Evolutionary conservation across 2,888 invertebrate genomes (phyloP).

Genomic region (Taenaris catops): DNA sequence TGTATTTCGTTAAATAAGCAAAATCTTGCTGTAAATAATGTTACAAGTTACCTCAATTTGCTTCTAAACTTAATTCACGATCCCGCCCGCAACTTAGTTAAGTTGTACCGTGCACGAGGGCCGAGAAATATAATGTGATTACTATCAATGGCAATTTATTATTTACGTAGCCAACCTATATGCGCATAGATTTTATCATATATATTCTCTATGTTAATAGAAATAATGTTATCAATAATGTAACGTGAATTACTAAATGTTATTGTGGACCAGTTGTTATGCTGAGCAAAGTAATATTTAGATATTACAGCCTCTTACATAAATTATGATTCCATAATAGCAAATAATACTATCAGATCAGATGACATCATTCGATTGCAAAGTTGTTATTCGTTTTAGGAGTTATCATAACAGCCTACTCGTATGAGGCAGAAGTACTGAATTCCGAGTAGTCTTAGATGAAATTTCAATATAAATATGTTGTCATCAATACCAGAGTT

Average conservation of each 20-base stretch:
- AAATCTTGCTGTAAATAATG: slow-evolving; percentile 10
- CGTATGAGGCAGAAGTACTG: too few species aligned
- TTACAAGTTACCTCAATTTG: slow-evolving; percentile 19
- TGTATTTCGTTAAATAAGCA: too few species aligned
- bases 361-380: too few species aligned
- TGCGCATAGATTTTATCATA: slow-evolving; percentile 5
- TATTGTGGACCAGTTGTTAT: slow-evolving; percentile 1
- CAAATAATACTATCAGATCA: neutral
- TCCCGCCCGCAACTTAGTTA: slow-evolving; percentile 21
- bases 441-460: too few species aligned
- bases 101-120: slow-evolving; percentile 15
- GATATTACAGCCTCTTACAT: slow-evolving; percentile 3
- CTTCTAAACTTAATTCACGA: slow-evolving; percentile 20
- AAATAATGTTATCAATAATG: slow-evolving; percentile 1
- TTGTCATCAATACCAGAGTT: too few species aligned
- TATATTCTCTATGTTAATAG: slow-evolving; percentile 4
- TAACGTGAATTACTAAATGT: slow-evolving; percentile 3
- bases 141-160: slow-evolving; percentile 17
- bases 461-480: too few species aligned
- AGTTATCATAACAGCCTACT: too few species aligned
- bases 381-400: too few species aligned
- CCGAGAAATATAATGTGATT: slow-evolving; percentile 19
- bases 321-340: neutral
- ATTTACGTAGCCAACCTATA: slow-evolving; percentile 3
- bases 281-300: slow-evolving; percentile 4